Conservation (phyloP, 2,797 vertebrate species). For the Galago senegalensis region DNA sequence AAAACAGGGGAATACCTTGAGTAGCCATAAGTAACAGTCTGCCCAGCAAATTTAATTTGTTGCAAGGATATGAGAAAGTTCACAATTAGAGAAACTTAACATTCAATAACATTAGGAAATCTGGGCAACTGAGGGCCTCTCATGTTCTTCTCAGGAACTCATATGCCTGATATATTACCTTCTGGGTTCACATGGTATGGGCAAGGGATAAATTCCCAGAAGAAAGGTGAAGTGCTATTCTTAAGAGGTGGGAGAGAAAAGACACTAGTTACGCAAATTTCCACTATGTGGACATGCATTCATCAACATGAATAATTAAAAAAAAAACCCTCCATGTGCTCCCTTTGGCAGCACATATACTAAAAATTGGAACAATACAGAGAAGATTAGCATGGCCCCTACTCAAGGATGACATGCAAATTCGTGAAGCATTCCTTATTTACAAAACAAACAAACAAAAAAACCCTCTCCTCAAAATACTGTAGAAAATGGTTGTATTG, state of each 20-base stretch:
- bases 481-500: background rate
- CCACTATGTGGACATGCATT: background rate
- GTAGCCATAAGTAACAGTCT: background rate
- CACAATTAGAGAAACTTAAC: slow-evolving; percentile 12
- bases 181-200: background rate
- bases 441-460: background rate
- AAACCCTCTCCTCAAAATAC: background rate
- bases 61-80: background rate
- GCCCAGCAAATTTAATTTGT: background rate
- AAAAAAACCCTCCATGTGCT: background rate
- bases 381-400: no score
- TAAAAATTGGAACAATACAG: no score
- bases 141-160: slow-evolving; percentile 14
- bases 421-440: no score
- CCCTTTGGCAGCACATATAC: no score
- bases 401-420: no score
- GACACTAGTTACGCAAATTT: background rate
- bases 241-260: background rate
- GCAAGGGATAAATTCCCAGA: background rate
- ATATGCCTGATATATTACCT: background rate
- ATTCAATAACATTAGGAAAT: slow-evolving; percentile 48
- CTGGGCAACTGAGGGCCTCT: background rate
- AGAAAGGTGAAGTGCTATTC: background rate
- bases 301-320: background rate
- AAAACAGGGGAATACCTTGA: background rate